These are phyloP conservation scores for Prunella himalayana DNA, from an alignment of 2,113 vertebrate species.

Conservation along the genomic window DNA sequence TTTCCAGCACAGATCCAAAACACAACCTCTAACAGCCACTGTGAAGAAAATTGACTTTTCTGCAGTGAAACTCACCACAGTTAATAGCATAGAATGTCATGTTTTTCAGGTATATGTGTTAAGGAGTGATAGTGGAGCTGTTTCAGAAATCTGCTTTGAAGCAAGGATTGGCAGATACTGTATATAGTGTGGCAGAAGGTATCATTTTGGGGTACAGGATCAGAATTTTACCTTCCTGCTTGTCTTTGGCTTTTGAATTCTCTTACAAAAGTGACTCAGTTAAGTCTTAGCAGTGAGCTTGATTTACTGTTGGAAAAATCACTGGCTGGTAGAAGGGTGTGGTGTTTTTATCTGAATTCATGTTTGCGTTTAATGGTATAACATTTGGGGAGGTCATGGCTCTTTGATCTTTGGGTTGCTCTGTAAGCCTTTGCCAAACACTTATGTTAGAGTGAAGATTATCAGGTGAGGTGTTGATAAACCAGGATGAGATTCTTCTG, in stretches of 20 bases:
- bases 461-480: neutral
- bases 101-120: accelerated
- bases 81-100: neutral
- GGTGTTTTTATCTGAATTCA: neutral
- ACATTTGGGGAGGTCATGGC: neutral
- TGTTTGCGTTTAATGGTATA: accelerated
- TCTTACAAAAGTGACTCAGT: neutral
- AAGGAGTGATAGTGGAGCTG: neutral
- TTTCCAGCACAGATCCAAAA: neutral
- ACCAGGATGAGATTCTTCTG: neutral
- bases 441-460: neutral
- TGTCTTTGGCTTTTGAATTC: neutral
- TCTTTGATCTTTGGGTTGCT: neutral
- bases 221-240: neutral
- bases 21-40: neutral
- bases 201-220: neutral
- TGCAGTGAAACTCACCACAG: neutral
- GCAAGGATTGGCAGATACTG: neutral
- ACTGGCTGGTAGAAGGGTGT: neutral
- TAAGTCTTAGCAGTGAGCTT: neutral
- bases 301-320: neutral
- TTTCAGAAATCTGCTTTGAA: neutral
- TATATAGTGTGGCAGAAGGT: neutral
- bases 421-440: neutral
- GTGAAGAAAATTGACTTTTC: neutral